Evolutionary conservation across 2,888 invertebrate genomes (phyloP).

Genomic region (Leucania comma): DNA sequence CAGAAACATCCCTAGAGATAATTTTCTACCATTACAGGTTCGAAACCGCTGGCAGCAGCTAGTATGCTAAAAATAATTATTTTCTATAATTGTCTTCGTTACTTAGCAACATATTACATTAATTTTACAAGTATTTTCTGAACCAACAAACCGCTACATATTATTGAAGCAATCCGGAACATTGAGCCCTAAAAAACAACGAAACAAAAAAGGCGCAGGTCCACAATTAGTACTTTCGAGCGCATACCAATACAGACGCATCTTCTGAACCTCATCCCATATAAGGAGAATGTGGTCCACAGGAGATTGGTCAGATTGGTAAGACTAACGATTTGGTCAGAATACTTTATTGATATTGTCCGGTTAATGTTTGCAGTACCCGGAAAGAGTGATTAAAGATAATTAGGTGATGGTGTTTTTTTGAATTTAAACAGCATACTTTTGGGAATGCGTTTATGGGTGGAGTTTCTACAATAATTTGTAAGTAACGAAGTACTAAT

Average conservation of each 20-base stretch:
- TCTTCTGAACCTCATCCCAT: conserved; percentile 79
- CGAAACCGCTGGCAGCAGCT: no score
- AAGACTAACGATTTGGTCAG: conserved; percentile 63
- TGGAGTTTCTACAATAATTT: neutral
- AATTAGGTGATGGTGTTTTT: conserved; percentile 55
- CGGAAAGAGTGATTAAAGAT: conserved; percentile 53
- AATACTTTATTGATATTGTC: conserved; percentile 62
- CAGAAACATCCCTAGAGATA: no score
- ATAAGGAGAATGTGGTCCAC: conserved; percentile 59
- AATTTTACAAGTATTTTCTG: neutral
- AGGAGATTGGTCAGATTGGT: conserved; percentile 62
- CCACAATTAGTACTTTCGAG: conserved; percentile 88
- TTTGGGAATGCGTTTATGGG: conserved; percentile 15
- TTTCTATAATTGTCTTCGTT: neutral
- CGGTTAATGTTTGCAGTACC: conserved; percentile 48
- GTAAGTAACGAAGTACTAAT: neutral
- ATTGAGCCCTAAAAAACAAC: conserved; percentile 53
- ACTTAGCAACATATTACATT: neutral
- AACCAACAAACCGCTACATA: conserved; percentile 41
- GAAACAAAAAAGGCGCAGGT: conserved; percentile 66
- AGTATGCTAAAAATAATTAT: no score
- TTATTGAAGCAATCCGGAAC: conserved; percentile 63
- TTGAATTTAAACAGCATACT: neutral
- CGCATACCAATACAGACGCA: conserved; percentile 82
- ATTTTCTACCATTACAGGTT: no score